These are phyloP conservation scores for Tachycineta bicolor DNA, from an alignment of 2,113 vertebrate genomes.

Conservation along the genomic window DNA sequence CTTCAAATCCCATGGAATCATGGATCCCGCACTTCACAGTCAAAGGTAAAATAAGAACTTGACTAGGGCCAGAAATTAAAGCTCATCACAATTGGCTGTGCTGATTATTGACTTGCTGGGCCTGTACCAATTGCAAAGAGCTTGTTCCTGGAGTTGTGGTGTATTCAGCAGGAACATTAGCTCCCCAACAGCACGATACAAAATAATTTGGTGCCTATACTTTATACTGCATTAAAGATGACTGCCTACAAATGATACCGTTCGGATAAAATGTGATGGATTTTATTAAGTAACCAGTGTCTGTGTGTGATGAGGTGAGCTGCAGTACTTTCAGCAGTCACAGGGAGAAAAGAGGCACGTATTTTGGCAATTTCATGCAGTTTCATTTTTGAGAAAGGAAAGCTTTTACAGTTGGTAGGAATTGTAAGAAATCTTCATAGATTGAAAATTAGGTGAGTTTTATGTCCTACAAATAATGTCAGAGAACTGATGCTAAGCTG, in stretches of 20 bases:
- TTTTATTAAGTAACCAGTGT: neutral
- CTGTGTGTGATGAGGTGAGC: neutral
- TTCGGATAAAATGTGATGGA: neutral
- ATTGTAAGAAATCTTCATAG: neutral
- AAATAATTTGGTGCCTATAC: rapidly evolving
- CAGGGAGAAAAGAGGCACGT: neutral
- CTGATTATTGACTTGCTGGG: neutral
- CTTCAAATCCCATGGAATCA: neutral
- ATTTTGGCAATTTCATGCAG: neutral
- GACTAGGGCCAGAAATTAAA: neutral
- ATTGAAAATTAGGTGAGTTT: neutral
- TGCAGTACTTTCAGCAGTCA: neutral
- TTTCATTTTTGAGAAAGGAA: neutral
- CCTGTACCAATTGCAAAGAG: neutral
- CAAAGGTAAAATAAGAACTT: neutral
- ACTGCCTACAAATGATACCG: rapidly evolving
- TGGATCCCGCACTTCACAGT: neutral
- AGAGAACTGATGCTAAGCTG: neutral
- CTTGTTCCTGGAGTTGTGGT: neutral
- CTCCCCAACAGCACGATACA: neutral
- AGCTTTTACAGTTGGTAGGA: neutral
- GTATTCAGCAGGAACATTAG: neutral
- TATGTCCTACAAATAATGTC: neutral
- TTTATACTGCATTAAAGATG: neutral
- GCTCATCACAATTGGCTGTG: rapidly evolving